A percentile compares a stretch with the other conserved stretches of the same genome.
phyloP scores from a whole-genome alignment of 2,797 vertebrate genomes.

The Leucoraja ocellata region DNA sequence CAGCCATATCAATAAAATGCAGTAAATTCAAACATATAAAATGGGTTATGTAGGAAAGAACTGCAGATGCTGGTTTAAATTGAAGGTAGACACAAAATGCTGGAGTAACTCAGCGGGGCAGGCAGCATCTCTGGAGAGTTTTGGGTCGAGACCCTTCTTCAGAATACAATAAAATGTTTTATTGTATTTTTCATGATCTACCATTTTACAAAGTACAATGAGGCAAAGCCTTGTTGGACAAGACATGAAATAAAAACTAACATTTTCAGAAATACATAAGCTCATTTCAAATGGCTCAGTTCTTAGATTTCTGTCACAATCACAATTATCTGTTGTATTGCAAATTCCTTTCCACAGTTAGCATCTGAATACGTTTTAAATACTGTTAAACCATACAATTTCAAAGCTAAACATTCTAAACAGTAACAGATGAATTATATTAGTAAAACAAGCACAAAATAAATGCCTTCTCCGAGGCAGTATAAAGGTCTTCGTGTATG shows the following conservation, averaged over 20 bases:
- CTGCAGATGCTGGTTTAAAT: too few species aligned
- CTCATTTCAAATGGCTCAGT: background rate
- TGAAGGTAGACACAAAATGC: too few species aligned
- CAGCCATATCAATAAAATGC: background rate
- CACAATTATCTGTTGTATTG: background rate
- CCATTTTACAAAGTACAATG: background rate
- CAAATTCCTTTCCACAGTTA: background rate
- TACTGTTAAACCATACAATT: slow-evolving; percentile 63
- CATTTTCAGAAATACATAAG: background rate
- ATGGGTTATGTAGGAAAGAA: too few species aligned
- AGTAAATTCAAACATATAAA: background rate
- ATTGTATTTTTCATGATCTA: background rate
- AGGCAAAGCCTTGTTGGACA: background rate
- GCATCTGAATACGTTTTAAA: slow-evolving; percentile 54
- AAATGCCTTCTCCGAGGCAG: slow-evolving; percentile 46
- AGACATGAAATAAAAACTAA: background rate
- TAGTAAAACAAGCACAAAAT: slow-evolving; percentile 54
- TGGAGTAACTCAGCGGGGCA: too few species aligned
- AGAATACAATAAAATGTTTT: background rate
- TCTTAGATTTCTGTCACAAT: background rate
- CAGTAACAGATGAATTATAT: slow-evolving; percentile 64
- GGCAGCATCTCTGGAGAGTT: too few species aligned
- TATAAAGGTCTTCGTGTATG: slow-evolving; percentile 65
- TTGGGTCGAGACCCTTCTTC: too few species aligned
- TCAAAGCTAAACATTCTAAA: slow-evolving; percentile 63